Evolutionary conservation across 1,140 invertebrate genomes (phyloP).

Genomic region (Drosophila busckii): DNA sequence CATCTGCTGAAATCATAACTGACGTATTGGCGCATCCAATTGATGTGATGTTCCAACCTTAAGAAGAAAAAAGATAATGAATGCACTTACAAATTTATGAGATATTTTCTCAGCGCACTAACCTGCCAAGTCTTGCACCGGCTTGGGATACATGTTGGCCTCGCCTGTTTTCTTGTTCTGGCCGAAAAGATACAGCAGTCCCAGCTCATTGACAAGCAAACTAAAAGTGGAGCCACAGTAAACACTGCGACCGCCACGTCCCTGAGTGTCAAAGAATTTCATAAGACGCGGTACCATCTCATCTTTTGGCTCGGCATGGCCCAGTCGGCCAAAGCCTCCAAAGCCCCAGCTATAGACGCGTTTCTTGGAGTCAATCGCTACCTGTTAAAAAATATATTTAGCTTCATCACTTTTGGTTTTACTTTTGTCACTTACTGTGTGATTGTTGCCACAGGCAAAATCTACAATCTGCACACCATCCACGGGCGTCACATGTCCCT

Average conservation of each 20-base stretch:
- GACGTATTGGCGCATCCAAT: conserved; percentile 89
- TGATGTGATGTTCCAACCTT: conserved; percentile 91
- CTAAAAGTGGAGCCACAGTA: conserved; percentile 93
- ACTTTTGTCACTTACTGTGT: conserved; percentile 87
- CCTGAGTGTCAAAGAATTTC: conserved; percentile 92
- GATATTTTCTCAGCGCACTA: conserved; percentile 19
- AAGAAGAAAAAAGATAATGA: neutral
- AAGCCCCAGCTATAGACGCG: conserved; percentile 96
- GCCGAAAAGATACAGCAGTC: conserved; percentile 90
- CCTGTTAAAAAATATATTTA: too few species aligned
- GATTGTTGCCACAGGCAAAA: conserved; percentile 93
- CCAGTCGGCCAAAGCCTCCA: conserved; percentile 94
- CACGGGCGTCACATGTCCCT: conserved; percentile 90
- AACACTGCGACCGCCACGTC: conserved; percentile 88
- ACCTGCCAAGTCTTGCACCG: conserved; percentile 92
- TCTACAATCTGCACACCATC: conserved; percentile 93
- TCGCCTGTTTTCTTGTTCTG: conserved; percentile 95
- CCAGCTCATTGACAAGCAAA: conserved; percentile 89
- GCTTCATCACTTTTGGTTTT: too few species aligned
- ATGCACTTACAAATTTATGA: neutral
- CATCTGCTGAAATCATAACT: conserved; percentile 93
- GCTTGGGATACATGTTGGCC: conserved; percentile 98
- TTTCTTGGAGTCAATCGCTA: conserved; percentile 92
- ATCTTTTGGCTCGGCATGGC: conserved; percentile 94
- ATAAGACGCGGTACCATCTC: conserved; percentile 93